A percentile compares a stretch with the other conserved stretches of the same genome.
Evolutionary conservation across 2,888 invertebrate species (phyloP).

Genomic region (Andrena dorsata): DNA sequence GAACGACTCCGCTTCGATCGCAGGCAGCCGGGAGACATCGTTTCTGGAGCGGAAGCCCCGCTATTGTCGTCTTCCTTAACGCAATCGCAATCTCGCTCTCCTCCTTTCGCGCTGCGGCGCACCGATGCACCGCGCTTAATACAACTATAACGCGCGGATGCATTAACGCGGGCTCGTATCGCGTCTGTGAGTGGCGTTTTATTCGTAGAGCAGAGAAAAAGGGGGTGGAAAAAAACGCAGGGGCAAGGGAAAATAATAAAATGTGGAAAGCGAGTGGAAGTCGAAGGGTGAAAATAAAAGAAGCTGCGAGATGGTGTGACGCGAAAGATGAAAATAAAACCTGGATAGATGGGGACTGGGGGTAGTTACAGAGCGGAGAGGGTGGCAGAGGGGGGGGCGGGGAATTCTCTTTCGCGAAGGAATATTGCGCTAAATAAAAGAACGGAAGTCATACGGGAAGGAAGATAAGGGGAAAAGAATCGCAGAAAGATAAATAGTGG

Average conservation of each 20-base stretch:
- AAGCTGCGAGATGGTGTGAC: neutral
- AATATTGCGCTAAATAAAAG: constrained; percentile 50
- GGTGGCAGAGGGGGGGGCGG: neutral
- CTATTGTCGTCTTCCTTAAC: constrained; percentile 49
- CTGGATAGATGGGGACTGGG: neutral
- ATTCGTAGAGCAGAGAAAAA: neutral
- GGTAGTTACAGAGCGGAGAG: no score
- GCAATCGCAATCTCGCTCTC: constrained; percentile 37
- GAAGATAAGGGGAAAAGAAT: constrained; percentile 48
- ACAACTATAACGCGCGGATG: constrained; percentile 32
- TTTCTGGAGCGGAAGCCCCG: constrained; percentile 42
- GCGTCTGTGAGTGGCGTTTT: neutral
- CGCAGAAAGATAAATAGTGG: constrained; percentile 50
- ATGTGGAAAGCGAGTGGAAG: neutral
- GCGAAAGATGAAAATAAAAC: neutral
- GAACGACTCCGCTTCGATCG: constrained; percentile 8
- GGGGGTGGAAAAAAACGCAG: no score
- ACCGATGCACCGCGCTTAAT: constrained; percentile 12
- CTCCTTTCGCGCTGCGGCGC: constrained; percentile 25
- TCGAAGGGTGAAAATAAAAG: neutral
- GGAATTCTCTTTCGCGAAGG: constrained; percentile 5
- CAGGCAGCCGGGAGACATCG: constrained; percentile 18
- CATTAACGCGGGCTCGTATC: constrained; percentile 3
- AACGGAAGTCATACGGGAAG: constrained; percentile 43
- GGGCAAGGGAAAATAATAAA: no score